Conservation (phyloP, 2,888 invertebrate genomes). For the Caradrina kadenii region DNA sequence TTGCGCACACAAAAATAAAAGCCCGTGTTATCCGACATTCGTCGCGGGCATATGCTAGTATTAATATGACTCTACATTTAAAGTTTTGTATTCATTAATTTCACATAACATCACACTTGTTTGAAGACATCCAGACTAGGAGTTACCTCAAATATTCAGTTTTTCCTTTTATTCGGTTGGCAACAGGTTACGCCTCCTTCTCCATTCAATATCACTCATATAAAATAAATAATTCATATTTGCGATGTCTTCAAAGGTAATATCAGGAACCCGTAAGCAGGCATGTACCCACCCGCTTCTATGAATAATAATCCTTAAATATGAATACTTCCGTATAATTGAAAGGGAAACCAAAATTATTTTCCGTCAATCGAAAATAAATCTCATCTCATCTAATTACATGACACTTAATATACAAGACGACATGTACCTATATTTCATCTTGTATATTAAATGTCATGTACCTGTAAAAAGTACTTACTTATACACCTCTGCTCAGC, state of each 20-base stretch:
- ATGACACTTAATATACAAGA: no score
- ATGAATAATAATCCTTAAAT: constrained; percentile 21
- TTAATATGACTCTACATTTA: no score
- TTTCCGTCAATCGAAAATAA: background rate
- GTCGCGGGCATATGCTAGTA: no score
- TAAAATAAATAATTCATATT: constrained; percentile 48
- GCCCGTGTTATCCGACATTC: no score
- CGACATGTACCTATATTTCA: no score
- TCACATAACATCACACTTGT: background rate
- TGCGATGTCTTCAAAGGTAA: constrained; percentile 12
- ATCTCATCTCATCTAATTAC: no score
- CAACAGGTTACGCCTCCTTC: constrained; percentile 47
- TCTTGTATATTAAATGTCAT: no score
- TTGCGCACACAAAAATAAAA: no score
- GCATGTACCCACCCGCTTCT: constrained; percentile 8
- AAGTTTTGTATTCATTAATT: background rate
- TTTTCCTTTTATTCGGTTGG: constrained; percentile 14
- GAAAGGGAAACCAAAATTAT: background rate
- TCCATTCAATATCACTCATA: constrained; percentile 34
- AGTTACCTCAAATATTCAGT: constrained; percentile 7
- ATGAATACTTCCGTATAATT: background rate
- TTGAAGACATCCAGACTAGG: background rate
- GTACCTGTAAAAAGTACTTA: background rate
- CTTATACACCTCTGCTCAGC: no score
- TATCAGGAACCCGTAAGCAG: constrained; percentile 14